Base-by-base conservation (phyloP, 2,797 vertebrate species). In the Alcedo atthis region DNA sequence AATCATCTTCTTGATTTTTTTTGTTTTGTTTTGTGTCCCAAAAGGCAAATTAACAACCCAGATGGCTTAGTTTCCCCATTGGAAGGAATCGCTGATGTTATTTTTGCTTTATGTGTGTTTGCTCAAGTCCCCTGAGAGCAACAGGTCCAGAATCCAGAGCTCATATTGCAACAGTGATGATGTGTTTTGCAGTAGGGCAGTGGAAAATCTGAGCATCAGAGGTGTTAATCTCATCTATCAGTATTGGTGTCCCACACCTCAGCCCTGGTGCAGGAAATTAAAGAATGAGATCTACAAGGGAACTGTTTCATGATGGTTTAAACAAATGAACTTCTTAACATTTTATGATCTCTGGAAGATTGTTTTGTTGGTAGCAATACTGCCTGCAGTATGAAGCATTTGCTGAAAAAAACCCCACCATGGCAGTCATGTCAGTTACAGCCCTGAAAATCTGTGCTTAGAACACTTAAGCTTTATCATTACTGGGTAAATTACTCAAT, bases 251-350 rank as follows among this genome's bases (percentile, higher is more conserved):
- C 94, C 94, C 92, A 92, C 96, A 96, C 95, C 88, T 94, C 92
- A n/a, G 92, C 80, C 78, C 84, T 22, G 1, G 37, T 68, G 94
- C 95, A 96, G 95, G 96, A 97, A 97, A 97, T 97, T 97, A 97
- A 97, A 97, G 91, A 88, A 85, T 32, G 92, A 94, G 90, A 94
- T 95, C 94, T 92, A 94, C 81, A 71, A 93, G 94, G 83, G 81
- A 94, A 82, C 94, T 91, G n/a, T 96, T 97, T 95, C 94, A 96
- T 94, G 93, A 95, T 91, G 90, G 91, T 97, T 97, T 97, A 97
- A 97, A 96, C 97, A 97, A 97, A 97, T 95, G 96, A 96, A 95
- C 96, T 96, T 93, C 95, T 97, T 95, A 97, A 96, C 96, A 95
- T 84, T 94, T 89, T 67, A 62, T 67, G 89, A 96, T 96, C 92